Percentiles rank a stretch among this genome's conserved stretches.
Conservation (phyloP, 2,888 invertebrate genomes). For the Germaria angustata region DNA sequence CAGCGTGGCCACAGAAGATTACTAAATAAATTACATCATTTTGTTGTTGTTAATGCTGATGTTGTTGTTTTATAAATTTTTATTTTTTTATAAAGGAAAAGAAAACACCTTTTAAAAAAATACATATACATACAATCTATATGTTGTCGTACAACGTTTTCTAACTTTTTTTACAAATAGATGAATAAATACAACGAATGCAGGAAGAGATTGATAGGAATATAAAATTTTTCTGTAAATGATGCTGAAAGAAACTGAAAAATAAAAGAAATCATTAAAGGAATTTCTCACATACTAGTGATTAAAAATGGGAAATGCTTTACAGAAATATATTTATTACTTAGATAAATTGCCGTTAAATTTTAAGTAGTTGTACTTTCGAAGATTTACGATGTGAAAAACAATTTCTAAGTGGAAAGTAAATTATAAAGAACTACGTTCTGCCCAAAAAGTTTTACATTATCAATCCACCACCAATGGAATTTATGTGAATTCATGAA, state of each 20-base stretch:
- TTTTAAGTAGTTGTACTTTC: slow-evolving; percentile 14
- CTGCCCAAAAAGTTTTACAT: background rate
- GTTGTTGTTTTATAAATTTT: background rate
- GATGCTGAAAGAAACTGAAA: background rate
- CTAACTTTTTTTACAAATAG: slow-evolving; percentile 6
- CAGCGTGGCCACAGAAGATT: slow-evolving; percentile 23
- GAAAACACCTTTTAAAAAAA: slow-evolving; percentile 6
- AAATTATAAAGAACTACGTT: background rate
- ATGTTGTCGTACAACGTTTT: slow-evolving; percentile 5
- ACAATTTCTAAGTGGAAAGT: background rate
- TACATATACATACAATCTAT: background rate
- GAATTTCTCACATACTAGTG: slow-evolving; percentile 35
- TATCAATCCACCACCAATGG: too few relatives aligned
- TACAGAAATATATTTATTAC: slow-evolving; percentile 30
- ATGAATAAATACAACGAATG: slow-evolving; percentile 15
- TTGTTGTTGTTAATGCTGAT: slow-evolving; percentile 4
- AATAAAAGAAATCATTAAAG: slow-evolving; percentile 10
- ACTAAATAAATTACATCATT: slow-evolving; percentile 52
- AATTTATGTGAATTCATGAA: too few relatives aligned
- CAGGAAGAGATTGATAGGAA: slow-evolving; percentile 19
- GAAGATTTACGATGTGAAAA: slow-evolving; percentile 21
- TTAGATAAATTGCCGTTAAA: slow-evolving; percentile 34
- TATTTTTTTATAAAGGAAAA: slow-evolving; percentile 12
- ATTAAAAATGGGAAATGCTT: slow-evolving; percentile 12
- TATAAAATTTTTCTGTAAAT: slow-evolving; percentile 4